Base-by-base conservation (phyloP, 2,888 invertebrate species). In the Bruchidius siliquastri region DNA sequence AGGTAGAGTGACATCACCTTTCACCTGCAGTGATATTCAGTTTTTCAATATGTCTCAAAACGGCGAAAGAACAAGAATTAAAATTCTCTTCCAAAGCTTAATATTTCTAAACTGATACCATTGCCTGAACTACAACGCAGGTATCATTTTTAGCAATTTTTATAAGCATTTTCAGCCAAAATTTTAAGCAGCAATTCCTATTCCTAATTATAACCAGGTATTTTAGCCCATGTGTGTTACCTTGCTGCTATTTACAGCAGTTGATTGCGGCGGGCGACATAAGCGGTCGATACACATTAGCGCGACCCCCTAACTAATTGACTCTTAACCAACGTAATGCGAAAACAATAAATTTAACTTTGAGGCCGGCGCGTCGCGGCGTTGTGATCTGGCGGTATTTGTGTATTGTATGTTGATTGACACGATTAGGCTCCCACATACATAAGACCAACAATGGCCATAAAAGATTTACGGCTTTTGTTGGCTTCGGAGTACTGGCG, bases 391-490 rank as follows among this genome's bases (percentile, higher is more conserved):
- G 49, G 49, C 49, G 18, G 49, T 13, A 49, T 13, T 49, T 13
- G 49, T 74, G 76, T 74, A 75, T 77, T 77, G 75, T 75, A 77
- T 75, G 77, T 73, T 77, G 77, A 77, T 74, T 77, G 77, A 76
- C 75, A 72, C 72, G 74, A 75, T 76, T 76, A 74, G 70, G 75
- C 75, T 76, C 74, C 76, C 76, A 75, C 76, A 76, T 74, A 75
- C 72, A 74, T 74, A 72, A 72, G 72, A 72, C n/a, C 73, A 70
- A 73, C 74, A 72, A 73, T 72, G 74, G 74, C 76, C 75, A 75
- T 75, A 75, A 75, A 75, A 76, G 76, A 76, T 76, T 76, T 76
- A 76, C 71, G 67, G 76, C 70, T 72, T 75, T 71, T 75, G 76
- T 75, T 75, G 72, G 30, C 69, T 76, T 71, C 21, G 73, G 69